These are phyloP conservation scores for Podocnemis expansa DNA, from an alignment of 2,113 vertebrate genomes.

Conservation along the genomic window DNA sequence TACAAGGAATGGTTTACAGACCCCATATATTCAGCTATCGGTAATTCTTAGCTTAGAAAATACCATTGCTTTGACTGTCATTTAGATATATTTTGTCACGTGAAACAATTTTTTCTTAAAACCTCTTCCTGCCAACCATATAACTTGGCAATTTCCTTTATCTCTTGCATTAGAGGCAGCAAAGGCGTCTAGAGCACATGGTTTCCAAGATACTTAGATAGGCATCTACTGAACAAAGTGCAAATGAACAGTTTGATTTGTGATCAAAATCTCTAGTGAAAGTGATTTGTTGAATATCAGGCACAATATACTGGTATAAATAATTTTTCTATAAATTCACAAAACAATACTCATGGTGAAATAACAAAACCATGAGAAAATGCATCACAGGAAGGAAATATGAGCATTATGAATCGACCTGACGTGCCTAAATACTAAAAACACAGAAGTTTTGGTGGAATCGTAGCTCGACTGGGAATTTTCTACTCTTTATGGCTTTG, in stretches of 20 bases:
- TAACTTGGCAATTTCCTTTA: background rate
- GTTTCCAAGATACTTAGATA: slow-evolving; percentile 2
- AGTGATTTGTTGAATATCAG: background rate
- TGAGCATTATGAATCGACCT: background rate
- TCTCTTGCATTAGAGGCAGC: background rate
- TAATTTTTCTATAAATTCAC: background rate
- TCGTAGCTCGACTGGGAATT: background rate
- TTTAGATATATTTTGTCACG: background rate
- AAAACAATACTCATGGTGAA: background rate
- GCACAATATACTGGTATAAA: background rate
- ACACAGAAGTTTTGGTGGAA: background rate
- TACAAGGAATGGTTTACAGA: background rate
- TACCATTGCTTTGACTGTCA: background rate
- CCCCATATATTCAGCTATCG: background rate
- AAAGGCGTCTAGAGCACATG: background rate
- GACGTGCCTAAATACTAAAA: fast-evolving
- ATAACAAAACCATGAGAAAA: background rate
- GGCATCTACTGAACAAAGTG: background rate
- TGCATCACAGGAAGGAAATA: background rate
- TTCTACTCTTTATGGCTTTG: background rate
- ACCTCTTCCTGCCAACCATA: background rate
- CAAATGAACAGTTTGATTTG: background rate
- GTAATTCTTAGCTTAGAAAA: background rate
- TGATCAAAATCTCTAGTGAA: background rate
- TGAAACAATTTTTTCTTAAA: background rate